A percentile compares a stretch with the other conserved stretches of the same genome.
Evolutionary conservation across 30 jellyfish, hydroid and myxozoan species (phyloP).

Genomic region (Hydractinia symbiolongicarpus): DNA sequence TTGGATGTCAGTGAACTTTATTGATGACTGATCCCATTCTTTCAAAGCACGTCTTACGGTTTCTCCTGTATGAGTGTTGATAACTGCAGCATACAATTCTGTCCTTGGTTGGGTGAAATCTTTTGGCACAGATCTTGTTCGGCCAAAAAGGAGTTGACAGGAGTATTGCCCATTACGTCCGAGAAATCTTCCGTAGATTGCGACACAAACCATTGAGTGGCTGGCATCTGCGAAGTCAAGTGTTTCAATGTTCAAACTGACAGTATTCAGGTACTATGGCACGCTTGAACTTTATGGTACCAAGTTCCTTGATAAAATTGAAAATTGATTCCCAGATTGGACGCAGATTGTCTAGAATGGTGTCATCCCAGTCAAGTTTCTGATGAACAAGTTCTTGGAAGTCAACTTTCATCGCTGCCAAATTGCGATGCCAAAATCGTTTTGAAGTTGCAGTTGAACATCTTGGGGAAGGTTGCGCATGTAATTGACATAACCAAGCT

Average conservation of each 20-base stretch:
- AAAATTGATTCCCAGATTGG: slow-evolving; percentile 4
- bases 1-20: slow-evolving; percentile 26
- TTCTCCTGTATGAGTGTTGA: slow-evolving; percentile 31
- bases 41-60: slow-evolving; percentile 5
- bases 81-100: slow-evolving; percentile 3
- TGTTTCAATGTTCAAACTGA: neutral
- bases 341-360: neutral
- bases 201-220: slow-evolving; percentile 10
- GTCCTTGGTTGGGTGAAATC: slow-evolving; percentile 12
- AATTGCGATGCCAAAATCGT: too few species aligned
- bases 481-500: slow-evolving; percentile 1
- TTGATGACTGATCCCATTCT: slow-evolving; percentile 3
- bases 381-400: slow-evolving; percentile 3
- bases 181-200: neutral
- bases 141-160: slow-evolving; percentile 14
- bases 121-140: slow-evolving; percentile 28
- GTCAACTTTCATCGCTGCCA: neutral
- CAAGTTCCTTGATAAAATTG: neutral
- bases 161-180: slow-evolving; percentile 5
- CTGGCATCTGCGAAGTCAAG: slow-evolving; percentile 7
- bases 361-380: neutral
- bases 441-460: neutral
- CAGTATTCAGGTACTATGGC: neutral
- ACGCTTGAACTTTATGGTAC: slow-evolving; percentile 9
- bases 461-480: slow-evolving; percentile 12